Conservation (phyloP, 2,797 vertebrate genomes). For the Acrossocheilus wenchowensis region DNA sequence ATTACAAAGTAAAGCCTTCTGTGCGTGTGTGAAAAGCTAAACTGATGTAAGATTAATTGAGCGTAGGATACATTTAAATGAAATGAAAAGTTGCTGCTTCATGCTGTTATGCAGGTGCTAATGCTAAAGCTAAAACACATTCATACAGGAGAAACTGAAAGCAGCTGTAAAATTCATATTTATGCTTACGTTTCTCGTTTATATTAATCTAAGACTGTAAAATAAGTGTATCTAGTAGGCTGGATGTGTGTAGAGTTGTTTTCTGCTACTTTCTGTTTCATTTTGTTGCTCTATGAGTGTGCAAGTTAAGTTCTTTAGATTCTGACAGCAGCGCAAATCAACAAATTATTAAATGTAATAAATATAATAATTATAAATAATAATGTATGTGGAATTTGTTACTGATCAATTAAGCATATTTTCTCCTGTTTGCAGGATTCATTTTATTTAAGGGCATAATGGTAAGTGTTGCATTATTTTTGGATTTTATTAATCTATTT, state of each 20-base stretch:
- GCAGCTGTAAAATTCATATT: not conserved
- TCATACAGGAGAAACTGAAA: not conserved
- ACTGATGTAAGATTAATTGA: not conserved
- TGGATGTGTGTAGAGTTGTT: not conserved
- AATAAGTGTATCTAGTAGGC: not conserved
- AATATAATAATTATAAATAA: not conserved
- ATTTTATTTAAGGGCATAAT: slow-evolving; percentile 38
- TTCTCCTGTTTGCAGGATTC: slow-evolving; percentile 36
- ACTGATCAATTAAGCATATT: not conserved
- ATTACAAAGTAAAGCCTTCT: no score
- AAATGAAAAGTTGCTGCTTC: slow-evolving; percentile 64
- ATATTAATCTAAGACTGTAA: not conserved
- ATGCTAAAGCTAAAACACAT: slow-evolving; percentile 39
- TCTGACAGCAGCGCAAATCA: not conserved
- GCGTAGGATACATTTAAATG: not conserved
- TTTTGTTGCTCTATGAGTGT: slow-evolving; percentile 5
- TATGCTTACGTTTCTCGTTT: not conserved
- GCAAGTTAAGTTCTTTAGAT: not conserved
- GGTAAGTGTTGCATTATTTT: slow-evolving; percentile 40
- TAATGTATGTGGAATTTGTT: not conserved
- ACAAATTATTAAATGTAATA: not conserved
- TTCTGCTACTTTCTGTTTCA: slow-evolving; percentile 52
- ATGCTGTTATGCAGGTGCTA: slow-evolving; percentile 51
- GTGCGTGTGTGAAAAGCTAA: not conserved
- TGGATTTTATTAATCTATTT: not conserved